Percentiles rank a stretch among this genome's conserved stretches.
Evolutionary conservation across 2,888 invertebrate species (phyloP).

Genomic region (Drosophila suboccidentalis): DNA sequence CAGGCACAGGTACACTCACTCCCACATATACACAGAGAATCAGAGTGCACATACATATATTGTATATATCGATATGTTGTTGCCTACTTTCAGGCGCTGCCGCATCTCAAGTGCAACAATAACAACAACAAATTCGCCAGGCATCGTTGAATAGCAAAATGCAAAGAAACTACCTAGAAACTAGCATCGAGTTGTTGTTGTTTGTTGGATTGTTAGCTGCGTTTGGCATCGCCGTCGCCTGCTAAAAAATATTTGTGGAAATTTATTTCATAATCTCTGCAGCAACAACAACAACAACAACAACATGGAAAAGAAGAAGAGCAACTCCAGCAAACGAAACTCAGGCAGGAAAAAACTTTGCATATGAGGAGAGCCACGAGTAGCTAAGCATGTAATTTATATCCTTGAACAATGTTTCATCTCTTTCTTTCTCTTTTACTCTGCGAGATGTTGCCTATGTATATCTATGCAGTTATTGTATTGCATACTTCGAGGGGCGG

Average conservation of each 20-base stretch:
- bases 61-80: conserved; percentile 37
- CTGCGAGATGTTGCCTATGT: background rate
- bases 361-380: conserved; percentile 75
- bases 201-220: conserved; percentile 54
- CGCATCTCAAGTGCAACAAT: conserved; percentile 73
- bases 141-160: conserved; percentile 51
- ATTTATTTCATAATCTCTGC: conserved; percentile 79
- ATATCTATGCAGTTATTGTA: conserved; percentile 50
- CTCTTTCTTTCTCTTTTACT: background rate
- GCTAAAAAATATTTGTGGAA: conserved; percentile 77
- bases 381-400: conserved; percentile 82
- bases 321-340: conserved; percentile 18
- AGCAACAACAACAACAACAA: conserved; percentile 56
- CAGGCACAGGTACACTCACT: background rate
- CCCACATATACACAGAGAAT: background rate
- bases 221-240: conserved; percentile 53
- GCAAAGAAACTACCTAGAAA: conserved; percentile 48
- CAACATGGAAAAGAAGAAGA: conserved; percentile 6
- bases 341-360: conserved; percentile 48
- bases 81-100: conserved; percentile 55
- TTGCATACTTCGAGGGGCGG: conserved; percentile 44
- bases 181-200: conserved; percentile 22
- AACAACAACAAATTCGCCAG: conserved; percentile 35
- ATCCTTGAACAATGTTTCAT: conserved; percentile 52
- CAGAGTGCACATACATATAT: conserved; percentile 11